Percentiles rank a stretch among this genome's conserved stretches.
These are phyloP conservation scores for Rhagonycha fulva DNA, from an alignment of 2,888 invertebrate genomes.

Conservation along the genomic window DNA sequence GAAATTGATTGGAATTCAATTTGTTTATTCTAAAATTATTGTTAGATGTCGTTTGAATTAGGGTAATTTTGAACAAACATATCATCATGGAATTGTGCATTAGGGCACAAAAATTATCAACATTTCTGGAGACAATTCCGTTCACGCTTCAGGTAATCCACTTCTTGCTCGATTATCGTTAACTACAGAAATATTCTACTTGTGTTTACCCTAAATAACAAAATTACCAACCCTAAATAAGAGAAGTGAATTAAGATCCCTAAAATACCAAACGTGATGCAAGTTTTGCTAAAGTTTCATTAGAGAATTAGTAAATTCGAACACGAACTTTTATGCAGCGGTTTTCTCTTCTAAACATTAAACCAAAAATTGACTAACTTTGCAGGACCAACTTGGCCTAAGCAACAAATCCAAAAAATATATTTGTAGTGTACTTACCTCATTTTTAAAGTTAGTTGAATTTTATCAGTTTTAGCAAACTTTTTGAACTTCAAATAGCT, in stretches of 20 bases:
- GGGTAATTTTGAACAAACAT: background rate
- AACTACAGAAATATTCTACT: background rate
- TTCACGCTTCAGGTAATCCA: background rate
- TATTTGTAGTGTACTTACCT: too few species aligned
- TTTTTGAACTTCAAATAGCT: too few species aligned
- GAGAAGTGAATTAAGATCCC: background rate
- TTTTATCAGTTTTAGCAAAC: too few species aligned
- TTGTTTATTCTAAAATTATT: background rate
- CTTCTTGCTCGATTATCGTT: background rate
- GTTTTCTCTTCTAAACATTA: too few species aligned
- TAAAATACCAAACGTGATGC: background rate
- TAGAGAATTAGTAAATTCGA: background rate
- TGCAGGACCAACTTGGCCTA: too few species aligned
- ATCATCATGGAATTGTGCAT: background rate
- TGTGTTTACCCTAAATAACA: background rate
- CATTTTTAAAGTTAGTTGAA: too few species aligned
- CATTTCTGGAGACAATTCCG: background rate
- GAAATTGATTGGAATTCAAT: background rate
- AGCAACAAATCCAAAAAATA: too few species aligned
- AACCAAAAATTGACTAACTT: too few species aligned
- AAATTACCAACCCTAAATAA: background rate
- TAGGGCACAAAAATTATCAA: background rate
- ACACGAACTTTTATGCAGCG: too few species aligned
- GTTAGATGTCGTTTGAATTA: background rate
- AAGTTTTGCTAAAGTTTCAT: background rate